phyloP scores from a whole-genome alignment of 2,113 vertebrate genomes.

The Enhydra lutris region DNA sequence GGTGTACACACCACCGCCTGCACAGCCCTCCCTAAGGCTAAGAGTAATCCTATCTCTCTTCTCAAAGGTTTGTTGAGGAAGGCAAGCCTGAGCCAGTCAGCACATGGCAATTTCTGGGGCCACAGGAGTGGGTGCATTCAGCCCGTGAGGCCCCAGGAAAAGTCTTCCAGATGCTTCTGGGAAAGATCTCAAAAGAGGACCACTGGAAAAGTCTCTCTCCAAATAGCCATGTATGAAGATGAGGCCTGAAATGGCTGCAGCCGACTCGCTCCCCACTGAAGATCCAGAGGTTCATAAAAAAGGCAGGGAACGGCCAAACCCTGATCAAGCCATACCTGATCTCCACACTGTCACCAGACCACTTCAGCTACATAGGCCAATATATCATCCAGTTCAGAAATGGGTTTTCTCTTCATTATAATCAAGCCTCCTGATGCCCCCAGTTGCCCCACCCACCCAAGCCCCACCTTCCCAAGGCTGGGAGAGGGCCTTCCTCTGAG shows the following conservation, averaged over 20 bases:
- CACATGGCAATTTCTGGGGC: not conserved
- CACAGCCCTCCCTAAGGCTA: not conserved
- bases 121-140: not conserved
- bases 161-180: not conserved
- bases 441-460: too few relatives aligned
- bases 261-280: not conserved
- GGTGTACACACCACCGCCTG: not conserved
- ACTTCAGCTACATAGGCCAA: too few relatives aligned
- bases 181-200: not conserved
- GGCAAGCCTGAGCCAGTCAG: not conserved
- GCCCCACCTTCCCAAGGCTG: too few relatives aligned
- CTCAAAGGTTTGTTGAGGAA: not conserved
- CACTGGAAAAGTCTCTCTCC: not conserved
- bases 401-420: not conserved
- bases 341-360: not conserved
- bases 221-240: not conserved
- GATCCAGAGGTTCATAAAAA: not conserved
- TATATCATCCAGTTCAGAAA: not conserved
- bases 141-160: accelerated
- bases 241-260: not conserved
- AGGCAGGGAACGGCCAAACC: not conserved
- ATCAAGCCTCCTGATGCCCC: not conserved
- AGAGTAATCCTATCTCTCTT: not conserved
- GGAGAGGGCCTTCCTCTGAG: not conserved
- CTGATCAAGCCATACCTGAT: not conserved